phyloP scores from a whole-genome alignment of 2,113 vertebrate species.

The Toxostoma redivivum region DNA sequence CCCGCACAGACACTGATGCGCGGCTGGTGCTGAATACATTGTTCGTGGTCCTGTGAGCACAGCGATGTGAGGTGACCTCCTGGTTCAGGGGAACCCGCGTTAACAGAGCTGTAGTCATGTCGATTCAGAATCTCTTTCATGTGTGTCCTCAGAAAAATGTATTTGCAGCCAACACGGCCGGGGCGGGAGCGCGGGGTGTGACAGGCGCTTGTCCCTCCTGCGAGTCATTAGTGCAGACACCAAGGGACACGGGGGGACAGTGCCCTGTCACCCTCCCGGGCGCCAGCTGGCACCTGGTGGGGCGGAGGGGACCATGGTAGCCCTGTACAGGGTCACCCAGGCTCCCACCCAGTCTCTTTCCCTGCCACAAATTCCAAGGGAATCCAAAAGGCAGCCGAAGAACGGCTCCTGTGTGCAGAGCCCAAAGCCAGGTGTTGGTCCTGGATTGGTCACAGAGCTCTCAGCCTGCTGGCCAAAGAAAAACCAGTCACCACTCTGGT shows the following conservation, averaged over 20 bases:
- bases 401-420: accelerated
- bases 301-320: accelerated
- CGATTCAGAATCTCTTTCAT: neutral
- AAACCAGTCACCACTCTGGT: neutral
- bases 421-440: accelerated
- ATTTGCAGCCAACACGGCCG: neutral
- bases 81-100: neutral
- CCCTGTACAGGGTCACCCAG: neutral
- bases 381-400: neutral
- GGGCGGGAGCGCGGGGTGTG: neutral
- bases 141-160: conserved; percentile 35
- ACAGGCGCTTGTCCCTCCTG: neutral
- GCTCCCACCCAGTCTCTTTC: neutral
- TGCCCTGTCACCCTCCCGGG: accelerated
- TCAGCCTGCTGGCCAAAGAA: neutral
- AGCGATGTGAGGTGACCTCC: conserved; percentile 3
- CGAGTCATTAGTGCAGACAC: neutral
- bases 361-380: accelerated
- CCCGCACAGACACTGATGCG: accelerated
- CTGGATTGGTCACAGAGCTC: accelerated
- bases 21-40: neutral
- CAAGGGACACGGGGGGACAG: neutral
- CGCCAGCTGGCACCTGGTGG: accelerated
- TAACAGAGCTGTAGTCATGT: conserved; percentile 15
- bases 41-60: conserved; percentile 35